phyloP scores from a whole-genome alignment of 2,888 invertebrate species.

The Tetheella fluctuosa region DNA sequence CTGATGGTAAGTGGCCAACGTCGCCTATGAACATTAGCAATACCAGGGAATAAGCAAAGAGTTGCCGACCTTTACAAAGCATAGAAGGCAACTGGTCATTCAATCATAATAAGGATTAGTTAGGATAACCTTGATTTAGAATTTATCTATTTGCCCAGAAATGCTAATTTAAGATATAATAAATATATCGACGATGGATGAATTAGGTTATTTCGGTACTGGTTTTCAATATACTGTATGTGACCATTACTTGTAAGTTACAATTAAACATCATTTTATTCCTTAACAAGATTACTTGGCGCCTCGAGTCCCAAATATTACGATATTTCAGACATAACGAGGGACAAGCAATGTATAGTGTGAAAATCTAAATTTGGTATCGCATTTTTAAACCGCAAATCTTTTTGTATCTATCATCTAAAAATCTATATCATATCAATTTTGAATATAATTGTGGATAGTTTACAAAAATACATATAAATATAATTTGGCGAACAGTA shows the following conservation, averaged over 20 bases:
- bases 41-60: no score
- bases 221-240: slow-evolving; percentile 45
- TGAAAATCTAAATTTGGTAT: slow-evolving; percentile 59
- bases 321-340: slow-evolving; percentile 43
- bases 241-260: slow-evolving; percentile 67
- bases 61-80: no score
- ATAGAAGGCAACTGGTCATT: not conserved
- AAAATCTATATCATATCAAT: slow-evolving; percentile 69
- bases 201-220: slow-evolving; percentile 37
- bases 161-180: slow-evolving; percentile 58
- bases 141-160: slow-evolving; percentile 35
- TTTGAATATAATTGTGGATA: slow-evolving; percentile 74
- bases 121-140: slow-evolving; percentile 25
- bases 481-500: slow-evolving; percentile 76
- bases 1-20: no score
- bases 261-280: slow-evolving; percentile 58
- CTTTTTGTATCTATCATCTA: slow-evolving; percentile 16
- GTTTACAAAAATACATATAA: slow-evolving; percentile 73
- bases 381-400: slow-evolving; percentile 60
- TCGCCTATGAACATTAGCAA: no score
- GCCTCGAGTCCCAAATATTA: slow-evolving; percentile 50
- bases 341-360: slow-evolving; percentile 49
- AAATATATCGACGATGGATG: slow-evolving; percentile 61
- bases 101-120: slow-evolving; percentile 18
- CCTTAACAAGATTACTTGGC: slow-evolving; percentile 53